These are phyloP conservation scores for Micronycteris hirsuta DNA, from an alignment of 2,113 vertebrate species.

Conservation along the genomic window DNA sequence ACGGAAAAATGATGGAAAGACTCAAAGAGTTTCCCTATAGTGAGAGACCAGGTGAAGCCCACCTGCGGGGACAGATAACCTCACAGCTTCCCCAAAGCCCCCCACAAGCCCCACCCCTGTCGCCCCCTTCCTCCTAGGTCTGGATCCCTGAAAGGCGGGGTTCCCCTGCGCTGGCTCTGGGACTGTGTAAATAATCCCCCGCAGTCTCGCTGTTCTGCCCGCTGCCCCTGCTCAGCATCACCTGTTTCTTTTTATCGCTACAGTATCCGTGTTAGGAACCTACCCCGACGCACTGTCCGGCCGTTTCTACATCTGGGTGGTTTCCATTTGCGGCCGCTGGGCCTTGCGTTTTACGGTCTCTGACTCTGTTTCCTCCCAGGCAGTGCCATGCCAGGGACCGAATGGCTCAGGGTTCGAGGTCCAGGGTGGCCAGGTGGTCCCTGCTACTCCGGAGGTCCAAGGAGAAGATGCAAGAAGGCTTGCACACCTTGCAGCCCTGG, in stretches of 20 bases:
- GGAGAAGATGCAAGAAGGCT: neutral
- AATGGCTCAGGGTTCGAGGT: neutral
- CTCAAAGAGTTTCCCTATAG: neutral
- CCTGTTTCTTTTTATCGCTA: neutral
- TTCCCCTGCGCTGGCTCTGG: neutral
- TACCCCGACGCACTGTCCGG: fast-evolving
- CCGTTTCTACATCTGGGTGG: neutral
- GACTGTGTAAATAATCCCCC: neutral
- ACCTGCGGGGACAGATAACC: too few species aligned
- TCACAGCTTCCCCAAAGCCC: neutral
- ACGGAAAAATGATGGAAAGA: too few species aligned
- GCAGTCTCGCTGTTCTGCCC: fast-evolving
- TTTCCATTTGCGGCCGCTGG: neutral
- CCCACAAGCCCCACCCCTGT: fast-evolving
- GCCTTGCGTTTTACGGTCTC: neutral
- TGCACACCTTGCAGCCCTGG: slow-evolving; percentile 52
- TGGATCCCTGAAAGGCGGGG: fast-evolving
- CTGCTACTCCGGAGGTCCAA: neutral
- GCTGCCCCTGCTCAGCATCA: fast-evolving
- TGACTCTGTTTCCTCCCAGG: slow-evolving; percentile 17
- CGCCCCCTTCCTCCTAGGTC: neutral
- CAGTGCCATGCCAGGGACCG: neutral
- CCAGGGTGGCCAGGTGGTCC: neutral
- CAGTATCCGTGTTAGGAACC: fast-evolving
- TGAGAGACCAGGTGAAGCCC: neutral